These are phyloP conservation scores for Pycnonotus jocosus DNA, from an alignment of 2,113 vertebrate species.

Conservation along the genomic window DNA sequence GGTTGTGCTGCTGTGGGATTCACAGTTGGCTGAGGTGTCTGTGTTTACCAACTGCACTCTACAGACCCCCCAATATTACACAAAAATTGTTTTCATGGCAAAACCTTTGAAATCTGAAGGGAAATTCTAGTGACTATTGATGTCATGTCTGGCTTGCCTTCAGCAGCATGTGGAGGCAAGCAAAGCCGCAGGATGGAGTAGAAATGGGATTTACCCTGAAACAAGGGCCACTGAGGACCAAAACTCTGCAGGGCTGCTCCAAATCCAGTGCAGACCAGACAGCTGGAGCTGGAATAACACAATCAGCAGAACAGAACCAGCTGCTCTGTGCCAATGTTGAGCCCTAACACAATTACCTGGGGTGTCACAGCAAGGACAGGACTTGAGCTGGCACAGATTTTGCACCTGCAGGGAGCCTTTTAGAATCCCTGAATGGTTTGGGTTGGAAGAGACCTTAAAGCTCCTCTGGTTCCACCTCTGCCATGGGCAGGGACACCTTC, in stretches of 20 bases:
- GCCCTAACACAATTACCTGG: too few relatives aligned
- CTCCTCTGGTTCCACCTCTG: too few relatives aligned
- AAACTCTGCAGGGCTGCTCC: not conserved
- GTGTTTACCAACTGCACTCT: not conserved
- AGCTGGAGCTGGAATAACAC: not conserved
- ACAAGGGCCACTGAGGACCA: not conserved
- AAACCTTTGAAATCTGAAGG: not conserved
- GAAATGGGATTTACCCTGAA: not conserved
- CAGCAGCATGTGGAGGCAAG: not conserved
- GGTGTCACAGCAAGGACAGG: not conserved
- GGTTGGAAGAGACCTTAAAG: not conserved
- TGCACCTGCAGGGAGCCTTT: not conserved
- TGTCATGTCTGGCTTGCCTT: not conserved
- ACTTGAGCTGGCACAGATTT: not conserved
- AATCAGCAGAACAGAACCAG: not conserved
- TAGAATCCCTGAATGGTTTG: not conserved
- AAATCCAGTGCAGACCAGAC: not conserved
- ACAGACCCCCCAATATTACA: rapidly evolving
- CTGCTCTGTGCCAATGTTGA: not conserved
- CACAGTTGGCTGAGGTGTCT: not conserved
- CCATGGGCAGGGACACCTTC: too few relatives aligned
- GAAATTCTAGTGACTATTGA: rapidly evolving
- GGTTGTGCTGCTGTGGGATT: not conserved
- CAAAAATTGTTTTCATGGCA: not conserved
- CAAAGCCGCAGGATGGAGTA: not conserved